These are phyloP conservation scores for Syngnathus rostellatus DNA, from an alignment of 2,797 vertebrate species.

Conservation along the genomic window DNA sequence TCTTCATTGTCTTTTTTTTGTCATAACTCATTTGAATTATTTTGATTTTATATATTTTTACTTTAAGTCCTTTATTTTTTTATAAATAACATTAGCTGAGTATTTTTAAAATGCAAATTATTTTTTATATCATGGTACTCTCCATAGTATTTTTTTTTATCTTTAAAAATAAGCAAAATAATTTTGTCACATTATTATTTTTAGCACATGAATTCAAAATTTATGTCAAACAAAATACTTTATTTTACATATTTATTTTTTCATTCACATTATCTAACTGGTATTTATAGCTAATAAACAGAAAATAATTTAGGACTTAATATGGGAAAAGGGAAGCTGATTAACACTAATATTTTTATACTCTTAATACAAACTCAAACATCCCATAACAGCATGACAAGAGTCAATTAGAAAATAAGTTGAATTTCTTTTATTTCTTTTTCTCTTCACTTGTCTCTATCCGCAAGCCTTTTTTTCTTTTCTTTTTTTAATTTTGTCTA, in stretches of 20 bases:
- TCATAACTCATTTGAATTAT: neutral
- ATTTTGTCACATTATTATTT: neutral
- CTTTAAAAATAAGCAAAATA: neutral
- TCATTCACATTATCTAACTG: neutral
- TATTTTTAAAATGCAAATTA: neutral
- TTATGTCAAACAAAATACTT: too few relatives aligned
- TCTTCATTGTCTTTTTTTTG: neutral
- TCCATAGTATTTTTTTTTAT: too few relatives aligned
- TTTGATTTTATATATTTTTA: neutral
- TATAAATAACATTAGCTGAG: neutral
- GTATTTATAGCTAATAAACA: neutral
- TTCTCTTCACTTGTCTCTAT: constrained; percentile 39
- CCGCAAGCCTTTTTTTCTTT: constrained; percentile 36
- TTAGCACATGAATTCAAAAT: too few relatives aligned
- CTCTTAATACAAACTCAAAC: neutral
- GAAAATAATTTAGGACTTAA: neutral
- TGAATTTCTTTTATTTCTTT: constrained; percentile 35
- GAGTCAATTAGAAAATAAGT: neutral
- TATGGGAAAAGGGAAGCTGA: neutral
- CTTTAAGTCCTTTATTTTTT: neutral
- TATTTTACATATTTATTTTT: neutral
- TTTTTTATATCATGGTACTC: neutral
- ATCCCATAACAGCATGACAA: neutral
- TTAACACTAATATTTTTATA: neutral
- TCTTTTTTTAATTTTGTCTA: constrained; percentile 26